Percentiles rank a stretch among this genome's conserved stretches.
These are phyloP conservation scores for Cebidichthys violaceus DNA, from an alignment of 2,113 vertebrate species.

Conservation along the genomic window DNA sequence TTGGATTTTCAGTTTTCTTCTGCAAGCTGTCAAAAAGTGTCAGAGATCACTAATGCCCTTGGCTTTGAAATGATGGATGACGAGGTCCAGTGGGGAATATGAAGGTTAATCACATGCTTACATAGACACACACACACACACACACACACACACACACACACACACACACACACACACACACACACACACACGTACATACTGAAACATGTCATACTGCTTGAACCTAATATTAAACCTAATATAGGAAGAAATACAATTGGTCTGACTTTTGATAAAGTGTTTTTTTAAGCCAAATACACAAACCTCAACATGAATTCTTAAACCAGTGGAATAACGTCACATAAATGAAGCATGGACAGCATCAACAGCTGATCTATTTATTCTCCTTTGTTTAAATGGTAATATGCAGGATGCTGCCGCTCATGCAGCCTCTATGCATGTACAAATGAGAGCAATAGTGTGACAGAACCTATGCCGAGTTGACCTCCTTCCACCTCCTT, in stretches of 20 bases:
- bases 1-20: conserved; percentile 15
- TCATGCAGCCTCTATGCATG: conserved; percentile 31
- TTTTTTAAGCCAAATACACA: not conserved
- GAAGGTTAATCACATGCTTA: conserved; percentile 46
- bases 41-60: conserved; percentile 41
- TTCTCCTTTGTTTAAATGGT: not conserved
- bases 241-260: not conserved
- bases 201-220: conserved; percentile 23
- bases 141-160: not conserved
- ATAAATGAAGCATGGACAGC: not conserved
- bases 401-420: not conserved
- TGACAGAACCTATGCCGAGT: conserved; percentile 62
- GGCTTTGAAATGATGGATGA: conserved; percentile 48
- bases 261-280: not conserved
- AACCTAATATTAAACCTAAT: not conserved
- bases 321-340: not conserved
- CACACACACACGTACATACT: not conserved
- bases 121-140: conserved; percentile 2
- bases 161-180: conserved; percentile 3
- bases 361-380: not conserved
- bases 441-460: conserved; percentile 46
- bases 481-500: conserved; percentile 74
- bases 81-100: conserved; percentile 30
- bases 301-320: not conserved
- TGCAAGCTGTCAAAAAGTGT: conserved; percentile 19